Percentiles rank a stretch among this genome's conserved stretches.
Conservation (phyloP, 2,797 vertebrate genomes). For the Rhyacichthys aspro region DNA sequence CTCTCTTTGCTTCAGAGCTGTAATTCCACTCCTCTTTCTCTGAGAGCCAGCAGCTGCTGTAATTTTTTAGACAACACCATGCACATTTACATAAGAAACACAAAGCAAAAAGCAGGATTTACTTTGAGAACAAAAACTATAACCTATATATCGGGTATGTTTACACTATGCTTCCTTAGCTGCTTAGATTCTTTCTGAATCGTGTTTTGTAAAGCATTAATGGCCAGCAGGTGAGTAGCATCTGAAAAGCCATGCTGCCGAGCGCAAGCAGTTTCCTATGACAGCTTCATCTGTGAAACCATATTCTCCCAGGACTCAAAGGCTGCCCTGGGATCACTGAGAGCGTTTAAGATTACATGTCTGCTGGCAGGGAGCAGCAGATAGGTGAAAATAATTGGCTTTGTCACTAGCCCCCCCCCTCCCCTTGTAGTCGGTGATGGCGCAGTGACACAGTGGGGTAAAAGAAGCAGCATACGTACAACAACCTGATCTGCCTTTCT, state of each 20-base stretch:
- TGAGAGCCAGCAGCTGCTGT: constrained; percentile 17
- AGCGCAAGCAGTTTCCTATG: constrained; percentile 67
- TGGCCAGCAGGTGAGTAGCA: constrained; percentile 59
- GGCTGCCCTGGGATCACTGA: constrained; percentile 70
- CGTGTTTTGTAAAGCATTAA: constrained; percentile 29
- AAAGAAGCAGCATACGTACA: constrained; percentile 15
- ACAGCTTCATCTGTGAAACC: constrained; percentile 74
- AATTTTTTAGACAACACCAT: neutral
- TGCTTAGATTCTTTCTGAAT: too few relatives aligned
- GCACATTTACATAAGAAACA: constrained; percentile 25
- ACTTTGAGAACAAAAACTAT: constrained; percentile 12
- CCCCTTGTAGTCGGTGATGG: constrained; percentile 42
- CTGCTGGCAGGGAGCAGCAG: constrained; percentile 68
- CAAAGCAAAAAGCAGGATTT: constrained; percentile 8
- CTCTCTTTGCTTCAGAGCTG: constrained; percentile 41
- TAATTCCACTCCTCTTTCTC: constrained; percentile 56
- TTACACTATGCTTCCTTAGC: too few relatives aligned
- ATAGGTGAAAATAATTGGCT: constrained; percentile 83
- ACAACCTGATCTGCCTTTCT: constrained; percentile 41
- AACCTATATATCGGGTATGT: too few relatives aligned
- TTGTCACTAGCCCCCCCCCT: constrained; percentile 45
- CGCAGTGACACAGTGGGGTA: constrained; percentile 36
- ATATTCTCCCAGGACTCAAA: constrained; percentile 69
- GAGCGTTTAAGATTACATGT: constrained; percentile 78
- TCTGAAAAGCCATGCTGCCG: constrained; percentile 41